Base-by-base conservation (phyloP, 2,113 vertebrate genomes). In the Seriola dumerili region DNA sequence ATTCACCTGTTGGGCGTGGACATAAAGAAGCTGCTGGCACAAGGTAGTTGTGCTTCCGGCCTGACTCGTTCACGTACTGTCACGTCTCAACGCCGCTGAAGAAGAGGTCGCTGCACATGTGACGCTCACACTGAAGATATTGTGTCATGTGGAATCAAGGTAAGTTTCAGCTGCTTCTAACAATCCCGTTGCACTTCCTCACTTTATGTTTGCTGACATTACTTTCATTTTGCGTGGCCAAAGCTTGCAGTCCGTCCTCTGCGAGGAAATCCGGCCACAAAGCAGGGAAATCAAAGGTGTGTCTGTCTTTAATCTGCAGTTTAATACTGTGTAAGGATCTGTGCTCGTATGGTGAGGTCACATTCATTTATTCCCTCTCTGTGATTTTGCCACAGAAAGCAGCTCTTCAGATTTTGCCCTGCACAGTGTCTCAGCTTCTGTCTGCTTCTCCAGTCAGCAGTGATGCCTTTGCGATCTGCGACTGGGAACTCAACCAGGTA, bases 401-500 rank as follows among this genome's bases (percentile, higher is more conserved):
- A 0, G 0, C 19, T 11, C 76, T 81, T 1, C 94, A 95, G 86
- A 95, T 97, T 80, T 85, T 96, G 34, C 97, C 97, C n/a, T 96
- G 96, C 88, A 97, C 96, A 5, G 96, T 97, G 88, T 97, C 97
- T 14, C 97, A 98, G 90, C 93, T 98, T 78, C 94, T 97, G 58
- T 94, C 95, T 0, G 95, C 97, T 3, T 85, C 88, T 25, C 88
- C 93, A 57, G 81, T 82, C 0, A 1, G 5, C 62, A 93, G 91
- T 5, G 96, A 95, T 48, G 54, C 84, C 0, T 98, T 97, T 90
- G 90, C 80, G 0, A 88, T 98, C 83, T 82, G 88, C 19, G 93
- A 94, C 2, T 85, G 90, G 65, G 96, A 97, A 64, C 93, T 97
- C 78, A 91, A 94, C 44, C 97, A 97, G 95, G 97, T 98, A 83